These are phyloP conservation scores for Vanessa tameamea DNA, from an alignment of 1,140 invertebrate species.

Conservation along the genomic window DNA sequence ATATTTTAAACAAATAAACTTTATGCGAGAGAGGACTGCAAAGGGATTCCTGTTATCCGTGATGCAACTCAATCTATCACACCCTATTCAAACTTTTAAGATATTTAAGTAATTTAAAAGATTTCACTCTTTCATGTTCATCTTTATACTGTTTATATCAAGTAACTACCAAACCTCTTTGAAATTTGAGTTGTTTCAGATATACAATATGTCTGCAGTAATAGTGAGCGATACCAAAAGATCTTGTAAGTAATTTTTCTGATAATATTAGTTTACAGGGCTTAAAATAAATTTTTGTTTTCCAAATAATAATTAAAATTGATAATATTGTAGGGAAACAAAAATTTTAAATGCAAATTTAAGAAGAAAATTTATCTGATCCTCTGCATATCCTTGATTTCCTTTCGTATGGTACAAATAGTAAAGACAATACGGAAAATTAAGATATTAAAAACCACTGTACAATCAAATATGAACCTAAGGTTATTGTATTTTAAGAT, in stretches of 20 bases:
- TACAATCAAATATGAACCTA: background rate
- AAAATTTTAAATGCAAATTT: no score
- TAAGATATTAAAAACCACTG: background rate
- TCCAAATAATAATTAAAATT: no score
- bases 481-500: background rate
- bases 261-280: no score
- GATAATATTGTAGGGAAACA: no score
- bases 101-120: background rate
- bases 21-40: background rate
- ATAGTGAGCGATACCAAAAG: background rate
- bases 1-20: conserved; percentile 27
- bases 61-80: conserved; percentile 12
- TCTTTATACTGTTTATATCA: background rate
- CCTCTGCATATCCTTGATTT: background rate
- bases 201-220: background rate
- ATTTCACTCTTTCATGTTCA: conserved; percentile 5
- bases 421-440: conserved; percentile 25
- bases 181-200: background rate
- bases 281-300: no score
- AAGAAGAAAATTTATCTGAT: background rate
- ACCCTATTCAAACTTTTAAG: conserved; percentile 4
- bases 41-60: conserved; percentile 14
- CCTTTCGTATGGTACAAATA: conserved; percentile 12
- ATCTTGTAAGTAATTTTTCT: no score
- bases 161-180: background rate